Evolutionary conservation across 2,888 invertebrate species (phyloP).

Genomic region (Iphiclides podalirius): DNA sequence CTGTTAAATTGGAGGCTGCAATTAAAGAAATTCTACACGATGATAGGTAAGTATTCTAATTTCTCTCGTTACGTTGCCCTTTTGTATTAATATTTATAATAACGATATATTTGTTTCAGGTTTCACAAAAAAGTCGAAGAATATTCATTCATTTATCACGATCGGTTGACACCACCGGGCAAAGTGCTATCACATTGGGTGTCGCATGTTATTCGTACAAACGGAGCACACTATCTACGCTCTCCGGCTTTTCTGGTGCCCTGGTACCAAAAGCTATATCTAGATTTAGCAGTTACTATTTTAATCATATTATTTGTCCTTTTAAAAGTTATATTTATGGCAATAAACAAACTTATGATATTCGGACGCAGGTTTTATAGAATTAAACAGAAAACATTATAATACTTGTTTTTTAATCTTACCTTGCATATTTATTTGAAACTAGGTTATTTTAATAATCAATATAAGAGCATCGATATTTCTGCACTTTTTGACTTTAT

Average conservation of each 20-base stretch:
- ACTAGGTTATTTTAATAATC: too few relatives aligned
- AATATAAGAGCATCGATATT: too few relatives aligned
- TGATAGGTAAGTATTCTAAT: constrained; percentile 34
- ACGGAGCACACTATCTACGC: constrained; percentile 48
- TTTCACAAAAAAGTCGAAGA: constrained; percentile 43
- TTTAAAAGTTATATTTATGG: background rate
- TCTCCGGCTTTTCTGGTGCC: constrained; percentile 44
- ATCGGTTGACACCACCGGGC: constrained; percentile 41
- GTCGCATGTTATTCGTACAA: constrained; percentile 47
- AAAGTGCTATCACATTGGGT: constrained; percentile 50
- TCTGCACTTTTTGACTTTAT: too few relatives aligned
- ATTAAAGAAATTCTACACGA: constrained; percentile 35
- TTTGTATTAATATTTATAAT: background rate
- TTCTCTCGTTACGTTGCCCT: background rate
- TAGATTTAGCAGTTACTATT: constrained; percentile 42
- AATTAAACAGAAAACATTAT: constrained; percentile 11
- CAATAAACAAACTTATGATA: background rate
- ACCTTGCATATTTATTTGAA: background rate
- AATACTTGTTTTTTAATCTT: too few relatives aligned
- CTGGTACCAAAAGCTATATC: constrained; percentile 47
- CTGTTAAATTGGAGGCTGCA: constrained; percentile 35
- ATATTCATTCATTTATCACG: constrained; percentile 46
- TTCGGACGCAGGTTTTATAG: background rate
- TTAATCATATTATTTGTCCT: constrained; percentile 6
- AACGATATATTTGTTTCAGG: constrained; percentile 38